Base-by-base conservation (phyloP, 2,113 vertebrate genomes). In the Spea multiplicata region DNA sequence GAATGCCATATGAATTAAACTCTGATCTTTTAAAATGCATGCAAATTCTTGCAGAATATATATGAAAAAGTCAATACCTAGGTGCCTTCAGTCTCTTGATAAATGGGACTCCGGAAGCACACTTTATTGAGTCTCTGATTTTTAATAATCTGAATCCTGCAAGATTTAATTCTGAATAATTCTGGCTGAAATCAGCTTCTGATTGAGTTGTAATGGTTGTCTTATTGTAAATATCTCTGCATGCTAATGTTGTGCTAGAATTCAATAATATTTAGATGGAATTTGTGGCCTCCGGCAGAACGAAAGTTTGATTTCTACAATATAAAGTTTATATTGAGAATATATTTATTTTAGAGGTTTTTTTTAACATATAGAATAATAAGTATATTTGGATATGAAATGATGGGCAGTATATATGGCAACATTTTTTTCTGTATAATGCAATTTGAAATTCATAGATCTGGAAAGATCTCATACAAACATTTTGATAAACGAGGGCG, bases 161-260 rank as follows among this genome's bases (percentile, higher is more conserved):
- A 93, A 93, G 93, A 94, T 94, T 93, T 93, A 94, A 94, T 94
- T 94, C 92, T 93, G 93, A 91, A 93, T 94, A 93, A 94, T 94
- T 94, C 92, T 93, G 90, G 90, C 91, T 93, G 91, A 92, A 93
- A 94, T 92, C 91, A 92, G 91, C 89, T 93, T 93, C 93, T 93
- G 93, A 94, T 93, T 94, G 93, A 94, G 93, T 93, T 92, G 91
- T 93, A 93, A 93, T 91, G 90, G 92, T 91, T 91, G 88, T 93
- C 92, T 93, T 94, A 94, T 93, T 94, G 93, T 94, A 94, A 94
- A 93, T 93, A 94, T 91, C 87, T 92, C 92, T 90, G 92, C 91
- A 93, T 93, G 91, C 92, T 93, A 93, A 93, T 93, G 91, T 88
- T 83, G 78, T 83, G 85, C 89, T 86, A 86, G 85, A 92, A 92